Percentiles rank a stretch among this genome's conserved stretches.
phyloP scores from a whole-genome alignment of 2,888 invertebrate genomes.

The Pammene aurita region DNA sequence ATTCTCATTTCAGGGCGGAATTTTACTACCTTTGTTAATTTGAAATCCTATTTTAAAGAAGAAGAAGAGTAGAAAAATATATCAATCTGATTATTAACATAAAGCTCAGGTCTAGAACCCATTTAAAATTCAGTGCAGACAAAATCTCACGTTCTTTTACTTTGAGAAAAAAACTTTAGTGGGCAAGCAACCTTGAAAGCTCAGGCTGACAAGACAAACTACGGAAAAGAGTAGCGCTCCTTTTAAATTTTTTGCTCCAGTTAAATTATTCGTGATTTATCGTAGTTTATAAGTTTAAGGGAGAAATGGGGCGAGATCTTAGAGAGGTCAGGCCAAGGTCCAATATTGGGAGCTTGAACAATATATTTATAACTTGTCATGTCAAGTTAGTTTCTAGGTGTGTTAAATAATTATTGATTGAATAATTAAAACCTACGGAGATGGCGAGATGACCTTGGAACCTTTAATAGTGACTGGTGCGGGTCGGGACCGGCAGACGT shows the following conservation, averaged over 20 bases:
- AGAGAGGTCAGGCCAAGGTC: neutral
- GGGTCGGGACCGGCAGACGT: too few relatives aligned
- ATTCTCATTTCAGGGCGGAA: too few relatives aligned
- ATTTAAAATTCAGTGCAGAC: neutral
- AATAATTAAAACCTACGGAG: neutral
- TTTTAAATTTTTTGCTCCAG: slow-evolving; percentile 13
- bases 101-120: neutral
- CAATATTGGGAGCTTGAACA: neutral
- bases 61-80: too few relatives aligned
- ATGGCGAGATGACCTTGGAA: too few relatives aligned
- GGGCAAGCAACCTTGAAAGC: slow-evolving; percentile 15
- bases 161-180: slow-evolving; percentile 10
- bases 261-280: slow-evolving; percentile 26
- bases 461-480: too few relatives aligned
- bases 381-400: too few relatives aligned
- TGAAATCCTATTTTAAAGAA: too few relatives aligned
- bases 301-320: neutral
- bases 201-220: slow-evolving; percentile 36
- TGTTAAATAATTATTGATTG: neutral
- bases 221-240: slow-evolving; percentile 12
- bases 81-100: too few relatives aligned
- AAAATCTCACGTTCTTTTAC: neutral
- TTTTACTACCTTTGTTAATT: too few relatives aligned
- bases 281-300: neutral
- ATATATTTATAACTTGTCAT: neutral